Evolutionary conservation across 2,113 vertebrate genomes (phyloP).

Genomic region (Loxodonta africana): DNA sequence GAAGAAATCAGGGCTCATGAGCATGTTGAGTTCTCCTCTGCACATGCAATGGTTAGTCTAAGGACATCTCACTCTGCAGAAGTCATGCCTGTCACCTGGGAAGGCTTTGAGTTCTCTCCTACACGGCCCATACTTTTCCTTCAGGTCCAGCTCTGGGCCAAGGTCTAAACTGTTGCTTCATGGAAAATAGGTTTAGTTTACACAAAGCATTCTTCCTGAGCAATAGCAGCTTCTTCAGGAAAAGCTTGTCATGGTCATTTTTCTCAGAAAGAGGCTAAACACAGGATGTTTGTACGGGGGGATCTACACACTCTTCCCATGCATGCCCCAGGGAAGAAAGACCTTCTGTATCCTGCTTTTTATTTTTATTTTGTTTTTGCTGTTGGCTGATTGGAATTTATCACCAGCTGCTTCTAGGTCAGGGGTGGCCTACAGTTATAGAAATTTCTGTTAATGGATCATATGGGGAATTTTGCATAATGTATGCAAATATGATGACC

Average conservation of each 20-base stretch:
- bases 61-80: background rate
- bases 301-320: background rate
- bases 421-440: background rate
- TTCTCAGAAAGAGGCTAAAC: no score
- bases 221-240: background rate
- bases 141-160: background rate
- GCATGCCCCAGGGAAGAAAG: background rate
- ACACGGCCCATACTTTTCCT: background rate
- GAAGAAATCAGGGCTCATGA: background rate
- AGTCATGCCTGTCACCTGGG: background rate
- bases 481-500: background rate
- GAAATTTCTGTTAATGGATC: background rate
- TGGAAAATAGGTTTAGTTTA: background rate
- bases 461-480: background rate
- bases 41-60: background rate
- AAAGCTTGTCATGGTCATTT: background rate
- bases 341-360: background rate
- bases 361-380: background rate
- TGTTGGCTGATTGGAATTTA: background rate
- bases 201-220: no score
- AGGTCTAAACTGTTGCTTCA: background rate
- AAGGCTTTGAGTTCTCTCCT: background rate
- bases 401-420: background rate
- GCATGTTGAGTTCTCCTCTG: background rate
- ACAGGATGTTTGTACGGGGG: background rate